Evolutionary conservation across 1,140 invertebrate species (phyloP), one percentile per base, ranked within the genome.

Genomic region (Brachionus paranguensis): DNA sequence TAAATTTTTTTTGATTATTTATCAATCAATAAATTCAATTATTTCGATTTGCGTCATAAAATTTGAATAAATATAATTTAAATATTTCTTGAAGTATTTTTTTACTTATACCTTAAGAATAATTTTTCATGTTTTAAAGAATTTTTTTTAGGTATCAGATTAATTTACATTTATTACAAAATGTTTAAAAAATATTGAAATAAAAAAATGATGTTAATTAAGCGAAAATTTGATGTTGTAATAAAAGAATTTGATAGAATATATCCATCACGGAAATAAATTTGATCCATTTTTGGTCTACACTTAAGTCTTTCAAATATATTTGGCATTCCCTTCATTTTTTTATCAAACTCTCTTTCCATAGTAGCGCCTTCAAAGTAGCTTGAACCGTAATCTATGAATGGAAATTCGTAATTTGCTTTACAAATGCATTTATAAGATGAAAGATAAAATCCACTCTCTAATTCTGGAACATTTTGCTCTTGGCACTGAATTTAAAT

Each of bases 331-430:
- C 81, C 81, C 11, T 68, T 68, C 60, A 83, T 68, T 60, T 68
- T 83, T 70, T 83, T 83, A 8, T 68, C 60, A 55, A 70, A 83
- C 37, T 83, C 81, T 68, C 64, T 53, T 72, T 83, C 81, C 12
- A 83, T 43, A 7, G 60, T 83, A 55, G 64, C 81, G 6, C 81
- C 81, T 68, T 83, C 81, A 41, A 83, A 83, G 53, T 83, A 83
- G 33, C 60, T 83, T 53, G 81, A 83, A 53, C 81, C 81, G 45
- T 81, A 81, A 68, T 81, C 78, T 20, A 68, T 27, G 64, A 83
- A 83, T n/a, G 81, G 60, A 83, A 68, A 83, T 53, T 83, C 81
- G 45, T 83, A 72, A 70, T 68, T 60, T 29, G 17, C 41, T 72
- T 72, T 68, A 41, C 81, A 83, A 20, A 70, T 24, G 10, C 81